phyloP scores from a whole-genome alignment of 2,113 vertebrate species.

The Lipotes vexillifer region DNA sequence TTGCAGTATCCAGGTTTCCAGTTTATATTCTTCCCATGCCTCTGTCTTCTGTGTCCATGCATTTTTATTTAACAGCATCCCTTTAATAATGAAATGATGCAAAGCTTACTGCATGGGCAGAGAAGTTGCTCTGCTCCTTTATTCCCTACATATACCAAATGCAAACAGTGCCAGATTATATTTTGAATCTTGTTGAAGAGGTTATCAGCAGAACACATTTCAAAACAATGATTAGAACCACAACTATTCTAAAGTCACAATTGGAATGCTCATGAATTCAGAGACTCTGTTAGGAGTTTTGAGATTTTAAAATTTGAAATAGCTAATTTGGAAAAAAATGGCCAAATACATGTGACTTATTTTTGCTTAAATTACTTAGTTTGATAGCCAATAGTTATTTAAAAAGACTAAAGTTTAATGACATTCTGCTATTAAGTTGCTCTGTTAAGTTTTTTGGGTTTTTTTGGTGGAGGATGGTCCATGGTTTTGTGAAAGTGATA shows the following conservation, averaged over 20 bases:
- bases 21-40: neutral
- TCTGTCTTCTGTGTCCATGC: neutral
- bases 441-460: neutral
- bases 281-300: neutral
- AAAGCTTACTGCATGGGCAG: neutral
- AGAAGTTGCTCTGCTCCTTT: neutral
- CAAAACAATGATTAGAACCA: neutral
- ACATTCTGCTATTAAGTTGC: neutral
- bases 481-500: neutral
- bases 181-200: neutral
- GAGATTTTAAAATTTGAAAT: neutral
- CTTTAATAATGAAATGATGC: neutral
- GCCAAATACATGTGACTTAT: neutral
- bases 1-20: neutral
- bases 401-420: neutral
- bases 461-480: neutral
- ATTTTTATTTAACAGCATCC: neutral
- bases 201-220: neutral
- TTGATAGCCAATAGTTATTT: neutral
- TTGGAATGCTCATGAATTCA: neutral
- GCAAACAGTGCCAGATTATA: neutral
- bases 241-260: neutral
- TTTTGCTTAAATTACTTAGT: slow-evolving; percentile 28
- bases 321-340: neutral
- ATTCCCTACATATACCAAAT: neutral